Conservation (phyloP, 1,140 invertebrate genomes). For the Mercenaria mercenaria region DNA sequence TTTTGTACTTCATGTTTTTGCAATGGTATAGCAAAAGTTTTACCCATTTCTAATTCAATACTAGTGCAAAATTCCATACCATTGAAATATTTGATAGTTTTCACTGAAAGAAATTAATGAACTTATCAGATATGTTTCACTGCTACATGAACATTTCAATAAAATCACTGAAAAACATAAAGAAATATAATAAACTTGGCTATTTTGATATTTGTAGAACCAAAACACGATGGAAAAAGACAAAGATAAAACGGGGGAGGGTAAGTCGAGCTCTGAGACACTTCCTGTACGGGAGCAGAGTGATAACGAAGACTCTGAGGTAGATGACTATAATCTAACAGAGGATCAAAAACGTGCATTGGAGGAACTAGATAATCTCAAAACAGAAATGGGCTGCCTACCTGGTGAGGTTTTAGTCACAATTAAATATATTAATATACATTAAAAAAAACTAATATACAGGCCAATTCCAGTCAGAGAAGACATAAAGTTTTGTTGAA, state of each 20-base stretch:
- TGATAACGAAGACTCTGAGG: slow-evolving; percentile 76
- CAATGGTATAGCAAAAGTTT: too few species aligned
- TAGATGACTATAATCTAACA: slow-evolving; percentile 79
- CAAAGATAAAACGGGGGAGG: neutral
- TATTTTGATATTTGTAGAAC: neutral
- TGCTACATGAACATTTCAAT: too few species aligned
- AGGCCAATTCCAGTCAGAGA: too few species aligned
- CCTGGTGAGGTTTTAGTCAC: slow-evolving; percentile 64
- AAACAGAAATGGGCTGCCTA: slow-evolving; percentile 71
- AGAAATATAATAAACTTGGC: too few species aligned
- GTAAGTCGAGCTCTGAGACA: slow-evolving; percentile 36
- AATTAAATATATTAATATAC: neutral
- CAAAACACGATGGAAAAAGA: slow-evolving; percentile 28
- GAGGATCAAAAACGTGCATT: slow-evolving; percentile 82
- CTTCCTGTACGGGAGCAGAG: slow-evolving; percentile 35
- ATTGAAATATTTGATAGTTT: too few species aligned
- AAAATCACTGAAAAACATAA: too few species aligned
- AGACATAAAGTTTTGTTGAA: too few species aligned
- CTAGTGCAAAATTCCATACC: too few species aligned
- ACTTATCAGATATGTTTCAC: too few species aligned
- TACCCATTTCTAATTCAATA: too few species aligned
- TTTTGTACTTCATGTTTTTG: too few species aligned
- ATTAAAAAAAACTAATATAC: neutral
- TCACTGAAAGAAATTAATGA: too few species aligned
- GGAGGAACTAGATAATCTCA: slow-evolving; percentile 78